Evolutionary conservation across 2,797 vertebrate species (phyloP).

Genomic region (Diplodus sargus): DNA sequence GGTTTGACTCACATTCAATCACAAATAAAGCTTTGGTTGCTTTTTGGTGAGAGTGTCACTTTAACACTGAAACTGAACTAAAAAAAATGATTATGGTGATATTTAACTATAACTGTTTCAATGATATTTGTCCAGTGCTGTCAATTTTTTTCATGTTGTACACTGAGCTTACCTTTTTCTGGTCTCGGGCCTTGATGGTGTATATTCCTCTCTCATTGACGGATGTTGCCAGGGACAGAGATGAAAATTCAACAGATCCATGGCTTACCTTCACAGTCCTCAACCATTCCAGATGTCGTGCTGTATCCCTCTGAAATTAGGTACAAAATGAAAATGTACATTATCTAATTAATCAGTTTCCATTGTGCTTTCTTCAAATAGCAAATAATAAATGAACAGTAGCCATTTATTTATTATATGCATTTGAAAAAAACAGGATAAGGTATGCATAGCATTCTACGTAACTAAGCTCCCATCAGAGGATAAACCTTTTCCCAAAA

Average conservation of each 20-base stretch:
- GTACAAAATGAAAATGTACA: constrained; percentile 73
- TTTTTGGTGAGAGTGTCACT: too few relatives aligned
- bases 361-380: not conserved
- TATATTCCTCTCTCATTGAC: constrained; percentile 89
- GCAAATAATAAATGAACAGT: not conserved
- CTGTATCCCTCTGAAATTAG: constrained; percentile 47
- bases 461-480: too few relatives aligned
- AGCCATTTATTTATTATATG: not conserved
- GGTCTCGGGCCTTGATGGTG: constrained; percentile 62
- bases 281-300: constrained; percentile 85
- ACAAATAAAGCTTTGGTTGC: too few relatives aligned
- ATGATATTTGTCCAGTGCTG: not conserved
- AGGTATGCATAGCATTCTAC: not conserved
- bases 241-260: constrained; percentile 90
- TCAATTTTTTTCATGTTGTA: not conserved
- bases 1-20: too few relatives aligned
- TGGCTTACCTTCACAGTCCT: constrained; percentile 89
- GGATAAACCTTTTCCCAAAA: not conserved
- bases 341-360: not conserved
- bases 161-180: constrained; percentile 56
- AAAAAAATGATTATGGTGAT: too few relatives aligned
- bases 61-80: too few relatives aligned
- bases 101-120: too few relatives aligned
- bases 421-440: not conserved
- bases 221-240: constrained; percentile 86